phyloP scores from a whole-genome alignment of 23 tunicate genomes.

The Botrylloides violaceus region DNA sequence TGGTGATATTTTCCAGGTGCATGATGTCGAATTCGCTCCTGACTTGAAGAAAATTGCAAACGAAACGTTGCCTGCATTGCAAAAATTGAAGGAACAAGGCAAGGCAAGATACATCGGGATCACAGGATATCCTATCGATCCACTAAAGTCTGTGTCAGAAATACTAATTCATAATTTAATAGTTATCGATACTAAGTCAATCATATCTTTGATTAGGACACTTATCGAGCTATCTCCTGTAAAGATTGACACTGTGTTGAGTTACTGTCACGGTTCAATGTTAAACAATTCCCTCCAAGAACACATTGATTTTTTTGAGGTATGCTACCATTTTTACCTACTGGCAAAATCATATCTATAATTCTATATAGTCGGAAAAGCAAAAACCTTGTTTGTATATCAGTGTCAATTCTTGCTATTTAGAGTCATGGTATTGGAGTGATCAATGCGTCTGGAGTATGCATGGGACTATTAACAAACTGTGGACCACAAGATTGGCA shows the following conservation, averaged over 20 bases:
- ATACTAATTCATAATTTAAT: no score
- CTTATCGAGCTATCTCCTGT: slow-evolving; percentile 73
- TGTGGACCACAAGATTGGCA: slow-evolving; percentile 82
- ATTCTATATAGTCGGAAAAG: neutral
- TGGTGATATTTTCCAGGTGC: slow-evolving; percentile 35
- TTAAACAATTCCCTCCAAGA: slow-evolving; percentile 48
- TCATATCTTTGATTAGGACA: no score
- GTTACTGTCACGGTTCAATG: slow-evolving; percentile 90
- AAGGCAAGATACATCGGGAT: slow-evolving; percentile 79
- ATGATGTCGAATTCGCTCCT: slow-evolving; percentile 86
- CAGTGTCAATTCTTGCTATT: no score
- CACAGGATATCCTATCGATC: slow-evolving; percentile 76
- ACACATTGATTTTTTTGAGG: slow-evolving; percentile 56
- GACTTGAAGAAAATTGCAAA: slow-evolving; percentile 42
- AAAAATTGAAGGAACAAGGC: slow-evolving; percentile 75
- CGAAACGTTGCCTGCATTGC: slow-evolving; percentile 86
- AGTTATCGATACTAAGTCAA: neutral
- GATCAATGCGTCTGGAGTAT: slow-evolving; percentile 70
- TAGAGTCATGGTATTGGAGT: slow-evolving; percentile 63
- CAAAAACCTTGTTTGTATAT: no score
- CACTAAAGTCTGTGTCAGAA: slow-evolving; percentile 28
- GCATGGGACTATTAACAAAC: slow-evolving; percentile 74
- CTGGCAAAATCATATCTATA: neutral
- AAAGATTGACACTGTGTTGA: slow-evolving; percentile 61
- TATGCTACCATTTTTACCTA: neutral